Base-by-base conservation (phyloP, 37 sponge, comb jelly and placozoan species). In the Sycon ciliatum region DNA sequence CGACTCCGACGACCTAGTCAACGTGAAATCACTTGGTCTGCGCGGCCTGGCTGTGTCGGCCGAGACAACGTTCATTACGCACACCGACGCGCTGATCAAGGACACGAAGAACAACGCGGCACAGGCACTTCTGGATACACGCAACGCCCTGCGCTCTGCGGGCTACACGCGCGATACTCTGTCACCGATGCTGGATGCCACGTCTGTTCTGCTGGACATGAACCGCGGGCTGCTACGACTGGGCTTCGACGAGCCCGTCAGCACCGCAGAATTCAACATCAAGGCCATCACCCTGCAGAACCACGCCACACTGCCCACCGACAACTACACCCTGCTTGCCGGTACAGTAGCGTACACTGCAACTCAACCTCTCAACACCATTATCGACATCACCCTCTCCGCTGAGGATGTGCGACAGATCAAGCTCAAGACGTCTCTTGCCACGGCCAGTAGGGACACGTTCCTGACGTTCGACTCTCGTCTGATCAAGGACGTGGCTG, bases 401-500 rank as follows among this genome's bases (percentile, higher is more conserved):
- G 71, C 78, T 16, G 52, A 34, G n/a, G 83, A 89, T 31, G 34
- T 82, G 62, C 82, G 85, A 49, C 75, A 85, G 3, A 85, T 89
- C 76, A 89, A 89, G 76, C 71, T 66, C 11, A 80, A 82, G 38
- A 35, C 39, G 1, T 22, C 52, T 35, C 71, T 89, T 20, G 90
- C 90, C 26, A 82, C 77, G 2, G 60, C 53, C 1, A 29, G 30
- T 0, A 3, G 7, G 13, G 82, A 65, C 58, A 83, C 86, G 23
- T 76, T 34, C 56, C 56, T 89, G 27, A 82, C 86, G 28, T 34
- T 78, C 11, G 63, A 24, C 63, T 60, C 7, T 24, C 22, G 63
- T 22, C 7, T 24, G 26, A 22, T 60, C 16, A 56, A 26, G 13
- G 56, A 34, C 0, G 60, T 62, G 30, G 58, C 58, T 34, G 34